A percentile compares a stretch with the other conserved stretches of the same genome.
Evolutionary conservation across 1,140 invertebrate genomes (phyloP).

Genomic region (Oryzaephilus surinamensis): DNA sequence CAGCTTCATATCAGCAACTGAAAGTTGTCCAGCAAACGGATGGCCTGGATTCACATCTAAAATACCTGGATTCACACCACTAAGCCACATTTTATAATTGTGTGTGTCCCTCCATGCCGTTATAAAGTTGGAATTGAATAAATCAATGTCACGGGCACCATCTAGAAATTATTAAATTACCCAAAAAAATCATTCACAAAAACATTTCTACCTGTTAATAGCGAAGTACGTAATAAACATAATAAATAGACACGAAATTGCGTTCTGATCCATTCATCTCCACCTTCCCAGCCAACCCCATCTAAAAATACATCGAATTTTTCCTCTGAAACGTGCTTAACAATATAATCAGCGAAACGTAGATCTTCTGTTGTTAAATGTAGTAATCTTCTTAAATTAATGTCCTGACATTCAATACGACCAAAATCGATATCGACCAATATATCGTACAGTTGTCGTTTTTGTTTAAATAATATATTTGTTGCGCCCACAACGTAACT

Average conservation of each 20-base stretch:
- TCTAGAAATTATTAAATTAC: conserved; percentile 49
- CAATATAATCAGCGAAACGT: conserved; percentile 87
- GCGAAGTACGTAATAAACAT: conserved; percentile 71
- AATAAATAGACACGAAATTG: conserved; percentile 90
- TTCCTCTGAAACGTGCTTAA: conserved; percentile 72
- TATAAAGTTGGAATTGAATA: conserved; percentile 82
- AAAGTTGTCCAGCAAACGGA: conserved; percentile 85
- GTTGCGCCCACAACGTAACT: conserved; percentile 94
- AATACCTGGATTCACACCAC: conserved; percentile 50
- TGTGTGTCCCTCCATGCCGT: conserved; percentile 76
- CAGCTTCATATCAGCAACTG: conserved; percentile 88
- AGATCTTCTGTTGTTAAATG: conserved; percentile 90
- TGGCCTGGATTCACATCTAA: conserved; percentile 64
- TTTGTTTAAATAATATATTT: conserved; percentile 95
- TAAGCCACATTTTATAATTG: conserved; percentile 78
- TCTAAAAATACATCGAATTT: conserved; percentile 68
- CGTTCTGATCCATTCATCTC: conserved; percentile 90
- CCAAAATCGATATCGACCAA: conserved; percentile 83
- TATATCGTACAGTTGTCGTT: conserved; percentile 84
- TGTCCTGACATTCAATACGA: conserved; percentile 79
- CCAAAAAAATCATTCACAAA: background rate
- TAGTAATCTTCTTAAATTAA: conserved; percentile 70
- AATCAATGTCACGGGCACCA: conserved; percentile 66
- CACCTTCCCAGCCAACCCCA: conserved; percentile 79
- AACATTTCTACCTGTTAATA: conserved; percentile 51